Conservation (phyloP, 1,140 invertebrate genomes). For the Drosophila serrata region DNA sequence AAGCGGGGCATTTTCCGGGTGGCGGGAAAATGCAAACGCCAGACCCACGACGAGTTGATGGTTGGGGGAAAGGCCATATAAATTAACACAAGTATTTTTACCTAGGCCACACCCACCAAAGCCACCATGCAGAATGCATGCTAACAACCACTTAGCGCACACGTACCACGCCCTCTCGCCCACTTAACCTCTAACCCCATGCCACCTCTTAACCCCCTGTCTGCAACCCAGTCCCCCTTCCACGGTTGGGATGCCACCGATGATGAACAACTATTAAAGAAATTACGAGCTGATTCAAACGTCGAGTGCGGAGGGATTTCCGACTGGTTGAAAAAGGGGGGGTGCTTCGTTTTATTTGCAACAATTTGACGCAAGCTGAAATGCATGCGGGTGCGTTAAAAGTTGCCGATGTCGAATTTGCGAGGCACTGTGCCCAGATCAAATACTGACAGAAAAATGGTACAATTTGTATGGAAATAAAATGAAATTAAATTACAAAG, state of each 20-base stretch:
- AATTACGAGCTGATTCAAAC: conserved; percentile 71
- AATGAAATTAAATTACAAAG: background rate
- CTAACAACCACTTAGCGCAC: conserved; percentile 76
- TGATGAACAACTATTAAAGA: conserved; percentile 79
- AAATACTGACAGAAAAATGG: conserved; percentile 1
- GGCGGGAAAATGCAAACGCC: conserved; percentile 47
- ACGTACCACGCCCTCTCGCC: conserved; percentile 31
- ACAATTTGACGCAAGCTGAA: conserved; percentile 75
- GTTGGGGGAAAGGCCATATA: conserved; percentile 65
- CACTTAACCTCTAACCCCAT: background rate
- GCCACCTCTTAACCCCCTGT: background rate
- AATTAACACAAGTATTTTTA: conserved; percentile 79
- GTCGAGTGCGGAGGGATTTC: conserved; percentile 12
- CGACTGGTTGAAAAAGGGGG: conserved; percentile 7
- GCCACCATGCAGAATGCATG: conserved; percentile 67
- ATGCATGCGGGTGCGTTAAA: conserved; percentile 79
- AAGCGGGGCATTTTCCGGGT: background rate
- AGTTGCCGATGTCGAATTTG: conserved; percentile 66
- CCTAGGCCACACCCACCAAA: conserved; percentile 56
- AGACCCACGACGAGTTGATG: conserved; percentile 26
- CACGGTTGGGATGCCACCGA: conserved; percentile 18
- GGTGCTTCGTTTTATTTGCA: conserved; percentile 69
- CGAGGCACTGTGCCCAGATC: conserved; percentile 34
- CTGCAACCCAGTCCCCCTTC: conserved; percentile 1
- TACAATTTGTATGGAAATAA: no score